Evolutionary conservation across 2,113 vertebrate genomes (phyloP), one percentile per base, ranked within the genome.

Genomic region (Lagenorhynchus albirostris): DNA sequence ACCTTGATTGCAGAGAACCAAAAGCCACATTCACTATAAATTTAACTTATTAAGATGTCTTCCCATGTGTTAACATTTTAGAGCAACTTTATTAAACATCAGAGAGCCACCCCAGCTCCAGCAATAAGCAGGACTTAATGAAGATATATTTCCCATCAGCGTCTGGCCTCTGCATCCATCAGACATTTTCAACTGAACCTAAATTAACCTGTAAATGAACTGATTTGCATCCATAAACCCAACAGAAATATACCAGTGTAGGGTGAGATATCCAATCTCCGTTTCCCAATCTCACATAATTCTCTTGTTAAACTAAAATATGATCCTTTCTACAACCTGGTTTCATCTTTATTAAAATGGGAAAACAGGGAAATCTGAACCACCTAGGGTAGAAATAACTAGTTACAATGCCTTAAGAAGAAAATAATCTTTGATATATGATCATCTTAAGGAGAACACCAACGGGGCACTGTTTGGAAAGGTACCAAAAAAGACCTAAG

Each of bases 181-280:
- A 94, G 50, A 86, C 90, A 94, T 79, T 96, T 86, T 83, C 58
- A 41, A 20, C 55, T 31, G 67, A 94, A 97, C 94, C 77, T 83
- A 94, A 96, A 92, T 96, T 97, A 97, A 98, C 86, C 94, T 88
- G 60, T 62, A 96, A 95, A 94, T 94, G 82, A 96, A 91, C n/a
- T 93, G 70, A 93, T 93, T 82, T 94, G 31, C 84, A 92, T 80
- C 68, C 60, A 89, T 76, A 92, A 96, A 94, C 83, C 26, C 73
- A 95, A 79, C 8, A 97, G 36, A 97, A 97, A 96, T 89, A 36
- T 60, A 94, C 26, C 21, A 65, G 31, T 36, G 14, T 33, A 58
- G 44, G 31, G 12, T 77, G 41, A 89, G 33, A 82, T 41, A 58
- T 38, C 20, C n/a, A 83, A 79, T 55, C 76, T 84, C 44, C 53